phyloP scores from a whole-genome alignment of 2,797 vertebrate species.

The Phylloscopus collybita region DNA sequence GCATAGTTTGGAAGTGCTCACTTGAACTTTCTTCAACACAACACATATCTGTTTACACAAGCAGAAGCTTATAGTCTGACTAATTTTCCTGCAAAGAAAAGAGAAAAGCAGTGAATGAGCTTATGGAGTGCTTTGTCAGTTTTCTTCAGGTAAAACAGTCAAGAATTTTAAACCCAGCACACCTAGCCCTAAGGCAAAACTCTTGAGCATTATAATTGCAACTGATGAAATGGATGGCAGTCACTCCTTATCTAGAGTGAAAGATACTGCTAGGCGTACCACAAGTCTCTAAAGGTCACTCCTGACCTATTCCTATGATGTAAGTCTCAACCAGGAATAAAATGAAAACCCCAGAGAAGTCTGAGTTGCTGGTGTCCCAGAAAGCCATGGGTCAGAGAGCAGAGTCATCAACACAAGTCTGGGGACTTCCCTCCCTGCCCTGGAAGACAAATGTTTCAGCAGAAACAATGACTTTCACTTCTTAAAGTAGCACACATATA shows the following conservation, averaged over 20 bases:
- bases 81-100: neutral
- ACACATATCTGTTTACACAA: neutral
- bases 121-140: neutral
- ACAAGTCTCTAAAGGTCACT: neutral
- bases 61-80: neutral
- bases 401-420: neutral
- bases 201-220: neutral
- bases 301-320: neutral
- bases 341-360: neutral
- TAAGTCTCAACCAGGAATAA: neutral
- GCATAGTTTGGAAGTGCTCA: neutral
- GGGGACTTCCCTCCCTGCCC: neutral
- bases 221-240: neutral
- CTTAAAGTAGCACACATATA: neutral
- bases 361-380: neutral
- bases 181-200: slow-evolving; percentile 5
- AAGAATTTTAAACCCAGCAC: neutral
- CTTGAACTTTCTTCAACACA: neutral
- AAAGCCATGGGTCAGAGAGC: neutral
- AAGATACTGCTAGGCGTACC: neutral
- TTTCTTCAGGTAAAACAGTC: neutral
- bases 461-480: slow-evolving; percentile 38
- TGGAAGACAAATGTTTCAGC: neutral
- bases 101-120: neutral
- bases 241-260: neutral